Evolutionary conservation across 2,113 vertebrate species (phyloP), one percentile per base, ranked within the genome.

Genomic region (Numida meleagris): DNA sequence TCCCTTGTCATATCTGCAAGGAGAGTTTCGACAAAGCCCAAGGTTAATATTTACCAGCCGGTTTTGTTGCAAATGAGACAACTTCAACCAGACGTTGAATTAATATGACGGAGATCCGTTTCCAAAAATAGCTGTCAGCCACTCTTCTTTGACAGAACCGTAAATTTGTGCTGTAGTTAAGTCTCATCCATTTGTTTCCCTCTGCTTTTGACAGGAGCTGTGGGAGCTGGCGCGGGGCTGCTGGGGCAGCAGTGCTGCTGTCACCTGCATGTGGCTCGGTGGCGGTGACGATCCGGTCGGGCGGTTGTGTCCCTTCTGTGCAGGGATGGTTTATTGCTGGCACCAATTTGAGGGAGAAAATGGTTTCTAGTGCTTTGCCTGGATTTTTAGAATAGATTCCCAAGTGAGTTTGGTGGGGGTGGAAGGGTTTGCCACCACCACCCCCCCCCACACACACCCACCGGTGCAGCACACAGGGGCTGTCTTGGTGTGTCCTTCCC

Each of bases 1-100:
- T 88, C 61, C 68, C 90, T 67, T 38, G 55, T 76, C 80, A 78
- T 50, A 62, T 51, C 90, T 88, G 93, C 97, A 96, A 97, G 97
- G 97, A 95, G 96, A 97, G 94, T 97, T 95, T 92, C 94, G 92
- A 58, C 95, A 79, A 94, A 94, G 89, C 93, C 86, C 95, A 96
- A 96, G 97, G 96, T 97, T 97, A 97, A 96, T 97, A 96, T 97
- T 97, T 97, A 95, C 97, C 93, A 86, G 94, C 86, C 93, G 90
- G 92, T 89, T 95, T 91, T 92, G 88, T 89, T 96, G 95, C 94
- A 96, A 96, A 96, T 94, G 85, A 96, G 95, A 94, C 86, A 83
- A 95, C 89, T 94, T 89, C 93, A 88, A 82, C 59, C 86, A 95
- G 95, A 83, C 82, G 4, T 89, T 77, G 94, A 94, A 97, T 96